Base-by-base conservation (phyloP, 2,888 invertebrate genomes). In the Dyspetes luteomarginatus region DNA sequence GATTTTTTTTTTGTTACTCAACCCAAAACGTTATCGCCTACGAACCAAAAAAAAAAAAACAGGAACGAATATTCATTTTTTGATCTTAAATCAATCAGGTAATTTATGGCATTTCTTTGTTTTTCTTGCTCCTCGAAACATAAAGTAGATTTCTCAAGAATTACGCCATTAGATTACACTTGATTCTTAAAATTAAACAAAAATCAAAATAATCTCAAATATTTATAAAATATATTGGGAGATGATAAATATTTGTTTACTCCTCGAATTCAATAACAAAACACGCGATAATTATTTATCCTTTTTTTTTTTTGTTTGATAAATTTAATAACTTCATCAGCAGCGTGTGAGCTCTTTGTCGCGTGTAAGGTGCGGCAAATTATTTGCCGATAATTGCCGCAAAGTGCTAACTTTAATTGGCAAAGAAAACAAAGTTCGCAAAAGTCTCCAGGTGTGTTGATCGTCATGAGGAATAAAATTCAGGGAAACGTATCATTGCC, bases 291-390 rank as follows among this genome's bases (percentile, higher is more conserved):
- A 19, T 74, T 19, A n/a, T 4, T 12, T 55, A 30, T 56, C 22
- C 15, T 28, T 56, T n/a, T n/a, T n/a, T n/a, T n/a, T 36, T 36
- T 60, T 43, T 36, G 30, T 65, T 45, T n/a, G 36, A 56, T 45
- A n/a, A 55, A 64, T 73, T 73, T 73, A 41, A 56, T 74, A 56
- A 74, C 56, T 43, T 26, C 50, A 4, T 12, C 2, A 48, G 26
- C 50, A 7, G 12, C 19, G 12, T 36, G 30, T n/a, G 12, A 30
- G 65, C 41, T 17, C 17, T 22, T 5, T 48, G 41, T 1, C 17
- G 7, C 30, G n/a, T 28, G 30, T 12, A 7, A 43, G n/a, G 9
- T n/a, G 15, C 48, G 12, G 17, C 4, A 64, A 45, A 56, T 56
- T 26, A 55, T 56, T 12, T 17, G 4, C 22, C 4, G 36, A 43